phyloP scores from a whole-genome alignment of 1,140 invertebrate genomes.

The Pogonus chalceus region DNA sequence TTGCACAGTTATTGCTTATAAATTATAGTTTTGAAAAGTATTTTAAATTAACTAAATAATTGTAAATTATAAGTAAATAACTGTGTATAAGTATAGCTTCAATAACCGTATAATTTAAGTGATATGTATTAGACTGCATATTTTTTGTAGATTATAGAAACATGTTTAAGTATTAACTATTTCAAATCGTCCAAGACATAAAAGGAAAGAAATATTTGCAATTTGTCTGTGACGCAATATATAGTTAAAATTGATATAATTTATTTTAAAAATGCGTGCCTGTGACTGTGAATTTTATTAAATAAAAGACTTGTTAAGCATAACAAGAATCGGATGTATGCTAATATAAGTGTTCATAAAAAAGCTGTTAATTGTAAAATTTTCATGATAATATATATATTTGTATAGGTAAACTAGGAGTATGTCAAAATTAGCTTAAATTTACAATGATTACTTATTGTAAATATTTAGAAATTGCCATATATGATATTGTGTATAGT shows the following conservation, averaged over 20 bases:
- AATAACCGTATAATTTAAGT: neutral
- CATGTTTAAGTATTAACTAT: neutral
- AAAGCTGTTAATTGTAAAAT: neutral
- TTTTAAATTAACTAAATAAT: too few species aligned
- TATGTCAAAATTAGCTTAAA: conserved; percentile 5
- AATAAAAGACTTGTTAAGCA: neutral
- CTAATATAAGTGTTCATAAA: conserved; percentile 3
- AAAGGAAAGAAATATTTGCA: too few species aligned
- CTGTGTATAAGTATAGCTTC: neutral
- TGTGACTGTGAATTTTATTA: neutral
- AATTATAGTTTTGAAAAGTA: too few species aligned
- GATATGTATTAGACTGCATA: neutral
- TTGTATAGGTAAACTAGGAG: neutral
- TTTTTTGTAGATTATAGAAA: neutral
- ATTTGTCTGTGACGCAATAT: neutral
- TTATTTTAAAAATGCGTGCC: neutral
- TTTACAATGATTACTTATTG: neutral
- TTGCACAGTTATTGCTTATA: too few species aligned
- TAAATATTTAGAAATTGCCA: neutral
- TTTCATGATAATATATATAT: neutral
- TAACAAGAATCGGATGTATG: too few species aligned
- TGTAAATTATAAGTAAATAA: too few species aligned
- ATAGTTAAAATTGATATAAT: neutral
- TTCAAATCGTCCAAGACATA: neutral
- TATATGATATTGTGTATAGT: neutral